Conservation (phyloP, 2,888 invertebrate species). For the Matsumyia berberina region DNA sequence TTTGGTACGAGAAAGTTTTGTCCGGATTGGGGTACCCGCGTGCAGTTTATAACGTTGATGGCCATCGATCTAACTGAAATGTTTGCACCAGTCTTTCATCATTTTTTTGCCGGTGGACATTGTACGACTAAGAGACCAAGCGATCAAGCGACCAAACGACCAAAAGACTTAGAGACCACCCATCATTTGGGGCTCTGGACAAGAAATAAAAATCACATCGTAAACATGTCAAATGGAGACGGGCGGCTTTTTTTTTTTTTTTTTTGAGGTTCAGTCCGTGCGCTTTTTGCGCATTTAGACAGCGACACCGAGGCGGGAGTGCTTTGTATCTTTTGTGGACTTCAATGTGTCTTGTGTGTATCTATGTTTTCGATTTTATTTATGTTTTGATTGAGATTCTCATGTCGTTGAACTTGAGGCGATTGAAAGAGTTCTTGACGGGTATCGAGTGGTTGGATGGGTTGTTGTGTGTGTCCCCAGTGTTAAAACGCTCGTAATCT, state of each 20-base stretch:
- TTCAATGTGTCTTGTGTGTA: background rate
- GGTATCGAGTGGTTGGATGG: conserved; percentile 27
- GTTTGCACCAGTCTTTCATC: conserved; percentile 36
- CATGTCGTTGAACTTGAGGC: conserved; percentile 62
- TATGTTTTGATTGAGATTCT: conserved; percentile 55
- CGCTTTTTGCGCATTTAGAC: conserved; percentile 46
- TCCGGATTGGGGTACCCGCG: background rate
- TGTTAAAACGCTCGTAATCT: conserved; percentile 42
- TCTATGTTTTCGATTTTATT: conserved; percentile 45
- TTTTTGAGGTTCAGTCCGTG: conserved; percentile 10
- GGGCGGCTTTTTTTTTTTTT: conserved; percentile 1
- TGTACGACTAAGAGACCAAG: conserved; percentile 15
- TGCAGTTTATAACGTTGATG: conserved; percentile 49
- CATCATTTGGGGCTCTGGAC: conserved; percentile 43
- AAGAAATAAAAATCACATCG: conserved; percentile 71
- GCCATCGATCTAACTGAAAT: conserved; percentile 64
- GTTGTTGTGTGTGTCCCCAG: background rate
- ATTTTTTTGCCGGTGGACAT: conserved; percentile 43
- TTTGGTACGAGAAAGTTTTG: conserved; percentile 72
- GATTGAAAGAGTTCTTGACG: conserved; percentile 19
- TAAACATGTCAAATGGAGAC: conserved; percentile 69
- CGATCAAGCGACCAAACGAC: background rate
- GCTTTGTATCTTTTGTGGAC: conserved; percentile 22
- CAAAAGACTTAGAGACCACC: conserved; percentile 51
- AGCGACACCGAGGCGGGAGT: conserved; percentile 11